Percentiles rank a stretch among this genome's conserved stretches.
Evolutionary conservation across 2,797 vertebrate genomes (phyloP).

Genomic region (Brachyrhaphis roseni): DNA sequence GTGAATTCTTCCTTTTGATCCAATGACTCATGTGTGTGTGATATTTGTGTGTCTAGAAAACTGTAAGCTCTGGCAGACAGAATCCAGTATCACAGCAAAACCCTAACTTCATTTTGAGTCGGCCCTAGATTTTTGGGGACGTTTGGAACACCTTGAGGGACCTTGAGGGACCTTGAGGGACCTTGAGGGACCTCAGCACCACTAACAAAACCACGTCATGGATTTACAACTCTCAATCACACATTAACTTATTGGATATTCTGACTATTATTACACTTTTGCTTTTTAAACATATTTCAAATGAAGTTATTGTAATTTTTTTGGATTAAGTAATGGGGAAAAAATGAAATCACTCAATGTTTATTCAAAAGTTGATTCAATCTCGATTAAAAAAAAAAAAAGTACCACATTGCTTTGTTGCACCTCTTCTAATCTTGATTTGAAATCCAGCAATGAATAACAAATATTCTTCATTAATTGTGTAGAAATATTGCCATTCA

Average conservation of each 20-base stretch:
- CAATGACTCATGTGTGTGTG: constrained; percentile 68
- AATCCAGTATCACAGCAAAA: constrained; percentile 31
- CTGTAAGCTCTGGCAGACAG: constrained; percentile 53
- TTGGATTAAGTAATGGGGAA: not conserved
- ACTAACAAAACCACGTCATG: not conserved
- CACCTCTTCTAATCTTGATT: not conserved
- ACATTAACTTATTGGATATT: not conserved
- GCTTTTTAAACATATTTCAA: not conserved
- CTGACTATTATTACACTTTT: not conserved
- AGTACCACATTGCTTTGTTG: not conserved
- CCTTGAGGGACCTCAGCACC: too few species aligned
- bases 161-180: not conserved
- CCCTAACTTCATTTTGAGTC: constrained; percentile 1
- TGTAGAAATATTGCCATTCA: not conserved
- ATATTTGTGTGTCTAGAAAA: constrained; percentile 66
- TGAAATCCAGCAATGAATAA: not conserved
- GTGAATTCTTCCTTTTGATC: constrained; percentile 70
- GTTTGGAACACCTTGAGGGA: not conserved
- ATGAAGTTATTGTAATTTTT: not conserved
- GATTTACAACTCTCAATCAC: not conserved
- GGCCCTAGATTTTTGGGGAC: not conserved
- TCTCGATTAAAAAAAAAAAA: not conserved
- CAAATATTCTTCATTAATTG: not conserved
- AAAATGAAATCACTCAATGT: not conserved
- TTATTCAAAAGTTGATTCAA: not conserved